Percentiles rank a stretch among this genome's conserved stretches.
These are phyloP conservation scores for Hippopotamyrus pictus DNA, from an alignment of 2,797 vertebrate genomes.

Conservation along the genomic window DNA sequence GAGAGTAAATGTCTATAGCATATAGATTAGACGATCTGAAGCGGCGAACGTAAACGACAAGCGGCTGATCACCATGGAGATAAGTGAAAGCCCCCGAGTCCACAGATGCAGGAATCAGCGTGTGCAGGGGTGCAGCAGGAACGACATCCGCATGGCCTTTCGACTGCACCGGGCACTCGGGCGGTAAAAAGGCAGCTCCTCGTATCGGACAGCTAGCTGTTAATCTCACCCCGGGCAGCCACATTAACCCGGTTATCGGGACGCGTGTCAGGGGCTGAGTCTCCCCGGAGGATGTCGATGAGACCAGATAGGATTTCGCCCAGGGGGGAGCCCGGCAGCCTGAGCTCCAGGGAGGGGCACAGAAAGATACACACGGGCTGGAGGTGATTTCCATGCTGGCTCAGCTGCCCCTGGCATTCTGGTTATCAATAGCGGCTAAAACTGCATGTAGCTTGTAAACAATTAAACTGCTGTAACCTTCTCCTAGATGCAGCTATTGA, in stretches of 20 bases:
- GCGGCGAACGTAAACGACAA: neutral
- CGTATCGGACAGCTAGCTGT: conserved; percentile 36
- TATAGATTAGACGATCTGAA: neutral
- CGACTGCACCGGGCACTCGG: conserved; percentile 35
- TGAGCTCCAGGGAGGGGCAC: conserved; percentile 20
- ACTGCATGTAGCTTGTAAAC: neutral
- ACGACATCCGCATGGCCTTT: neutral
- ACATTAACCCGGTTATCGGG: conserved; percentile 51
- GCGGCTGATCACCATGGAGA: neutral
- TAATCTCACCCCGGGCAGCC: conserved; percentile 51
- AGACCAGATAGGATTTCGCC: conserved; percentile 36
- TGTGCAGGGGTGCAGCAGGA: neutral
- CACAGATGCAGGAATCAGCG: neutral
- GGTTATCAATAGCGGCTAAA: neutral
- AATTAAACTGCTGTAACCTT: conserved; percentile 28
- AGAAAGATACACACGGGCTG: conserved; percentile 1
- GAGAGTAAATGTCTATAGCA: neutral
- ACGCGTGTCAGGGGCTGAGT: conserved; percentile 46
- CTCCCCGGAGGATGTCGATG: conserved; percentile 27
- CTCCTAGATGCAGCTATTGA: conserved; percentile 2
- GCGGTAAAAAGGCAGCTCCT: conserved; percentile 48
- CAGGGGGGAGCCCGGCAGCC: conserved; percentile 15
- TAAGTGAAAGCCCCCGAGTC: neutral
- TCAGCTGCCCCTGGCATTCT: neutral
- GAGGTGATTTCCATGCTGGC: neutral